Base-by-base conservation (phyloP, 2,113 vertebrate genomes). In the Ceyx melanurus region DNA sequence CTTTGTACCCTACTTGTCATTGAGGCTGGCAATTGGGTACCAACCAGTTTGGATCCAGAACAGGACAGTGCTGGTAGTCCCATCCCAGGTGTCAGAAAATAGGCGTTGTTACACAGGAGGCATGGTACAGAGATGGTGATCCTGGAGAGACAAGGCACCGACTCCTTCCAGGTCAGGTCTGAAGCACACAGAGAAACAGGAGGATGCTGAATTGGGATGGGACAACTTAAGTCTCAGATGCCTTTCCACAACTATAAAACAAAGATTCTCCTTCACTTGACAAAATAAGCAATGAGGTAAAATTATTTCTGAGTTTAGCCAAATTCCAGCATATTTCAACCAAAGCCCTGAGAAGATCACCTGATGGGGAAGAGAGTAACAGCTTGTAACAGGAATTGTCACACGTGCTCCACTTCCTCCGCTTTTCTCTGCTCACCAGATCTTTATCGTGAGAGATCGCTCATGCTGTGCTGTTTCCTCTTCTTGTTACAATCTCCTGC, bases 381-480 rank as follows among this genome's bases (percentile, higher is more conserved):
- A 25, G 94, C 87, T 95, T 87, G 91, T 94, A 72, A 94, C 72
- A 85, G 96, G 97, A 95, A 93, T 97, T 92, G 94, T 94, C 93
- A 93, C 48, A 60, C 8, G 13, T 92, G 93, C 96, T 96, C 93
- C 87, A 94, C 97, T 97, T 97, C 97, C 97, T 97, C 96, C 56
- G 79, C 74, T 95, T 77, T 96, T 94, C 92, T 90, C 88, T 78
- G 88, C 94, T 96, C 90, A 77, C 72, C 82, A 97, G 96, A 97
- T 97, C 78, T 76, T 97, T 97, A 97, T 98, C 97, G 94, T 1
- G 15, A 92, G 94, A 97, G 95, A 95, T 72, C 17, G 45, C 93
- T 97, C 88, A 10, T 83, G 82, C 93, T 82, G 92, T 37, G 73
- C 96, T 90, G 89, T 95, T 98, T 98, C 97, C 97, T 97, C 92